Percentiles rank a stretch among this genome's conserved stretches.
Evolutionary conservation across 2,797 vertebrate genomes (phyloP).

Genomic region (Molossus alvarezi): DNA sequence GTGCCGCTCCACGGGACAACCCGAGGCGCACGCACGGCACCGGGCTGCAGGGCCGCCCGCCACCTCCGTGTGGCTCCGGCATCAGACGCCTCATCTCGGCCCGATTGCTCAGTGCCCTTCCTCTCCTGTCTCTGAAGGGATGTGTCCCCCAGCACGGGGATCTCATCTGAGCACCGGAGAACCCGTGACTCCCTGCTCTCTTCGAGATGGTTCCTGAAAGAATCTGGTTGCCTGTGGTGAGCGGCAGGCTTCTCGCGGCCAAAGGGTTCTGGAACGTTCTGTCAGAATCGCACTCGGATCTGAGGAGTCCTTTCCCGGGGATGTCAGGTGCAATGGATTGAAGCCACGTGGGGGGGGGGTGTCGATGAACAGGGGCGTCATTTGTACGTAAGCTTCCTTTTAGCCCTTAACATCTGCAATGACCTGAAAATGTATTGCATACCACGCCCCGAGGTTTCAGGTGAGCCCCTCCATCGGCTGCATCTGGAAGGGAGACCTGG

Average conservation of each 20-base stretch:
- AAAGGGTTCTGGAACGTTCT: not conserved
- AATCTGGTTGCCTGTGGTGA: not conserved
- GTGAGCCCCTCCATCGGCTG: fast-evolving
- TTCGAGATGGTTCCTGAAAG: not conserved
- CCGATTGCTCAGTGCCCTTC: not conserved
- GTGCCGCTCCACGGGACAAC: conserved; percentile 51
- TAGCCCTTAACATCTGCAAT: not conserved
- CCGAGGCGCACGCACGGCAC: not conserved
- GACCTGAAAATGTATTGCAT: not conserved
- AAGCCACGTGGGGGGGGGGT: not conserved
- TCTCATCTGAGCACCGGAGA: not conserved
- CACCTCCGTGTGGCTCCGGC: fast-evolving
- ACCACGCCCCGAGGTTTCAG: not conserved
- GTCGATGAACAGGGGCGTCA: not conserved
- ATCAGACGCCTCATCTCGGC: no score
- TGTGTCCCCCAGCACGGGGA: not conserved
- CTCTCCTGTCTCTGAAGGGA: not conserved
- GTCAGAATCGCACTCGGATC: not conserved
- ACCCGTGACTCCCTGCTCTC: not conserved
- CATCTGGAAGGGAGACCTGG: fast-evolving
- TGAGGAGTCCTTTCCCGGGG: fast-evolving
- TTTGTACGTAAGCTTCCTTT: not conserved
- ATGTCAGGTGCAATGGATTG: fast-evolving
- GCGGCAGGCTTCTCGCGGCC: no score
- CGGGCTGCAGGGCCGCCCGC: fast-evolving